Evolutionary conservation across 2,888 invertebrate genomes (phyloP).

Genomic region (Lasioglossum oenotherae): DNA sequence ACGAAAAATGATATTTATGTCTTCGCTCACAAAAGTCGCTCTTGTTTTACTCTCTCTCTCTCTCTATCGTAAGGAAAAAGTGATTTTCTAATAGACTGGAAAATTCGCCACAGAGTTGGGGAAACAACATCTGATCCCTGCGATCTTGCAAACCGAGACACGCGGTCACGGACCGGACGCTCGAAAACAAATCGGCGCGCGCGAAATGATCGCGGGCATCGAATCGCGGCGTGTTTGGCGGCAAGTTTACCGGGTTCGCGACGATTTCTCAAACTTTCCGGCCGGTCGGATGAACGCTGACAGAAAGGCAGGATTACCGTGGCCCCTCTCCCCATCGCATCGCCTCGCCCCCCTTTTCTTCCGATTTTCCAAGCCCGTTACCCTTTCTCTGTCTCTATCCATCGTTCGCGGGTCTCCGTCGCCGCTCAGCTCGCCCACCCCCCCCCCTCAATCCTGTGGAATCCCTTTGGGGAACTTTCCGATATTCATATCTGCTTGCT

Average conservation of each 20-base stretch:
- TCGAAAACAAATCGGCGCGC: neutral
- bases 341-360: neutral
- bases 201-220: neutral
- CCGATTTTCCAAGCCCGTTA: conserved; percentile 2
- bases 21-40: neutral
- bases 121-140: neutral
- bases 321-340: neutral
- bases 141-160: neutral
- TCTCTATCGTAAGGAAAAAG: neutral
- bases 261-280: conserved; percentile 77
- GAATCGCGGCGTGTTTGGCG: conserved; percentile 73
- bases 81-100: neutral
- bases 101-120: neutral
- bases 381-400: conserved; percentile 39
- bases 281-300: conserved; percentile 41
- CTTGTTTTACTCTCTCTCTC: neutral
- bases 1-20: neutral
- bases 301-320: conserved; percentile 52
- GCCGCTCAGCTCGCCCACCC: conserved; percentile 26
- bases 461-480: conserved; percentile 83
- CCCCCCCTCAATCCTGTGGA: conserved; percentile 74
- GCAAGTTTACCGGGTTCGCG: conserved; percentile 77
- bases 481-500: conserved; percentile 83
- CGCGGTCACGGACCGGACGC: neutral
- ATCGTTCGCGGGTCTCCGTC: conserved; percentile 32